Conservation (phyloP, 1,140 invertebrate genomes). For the Battus philenor region DNA sequence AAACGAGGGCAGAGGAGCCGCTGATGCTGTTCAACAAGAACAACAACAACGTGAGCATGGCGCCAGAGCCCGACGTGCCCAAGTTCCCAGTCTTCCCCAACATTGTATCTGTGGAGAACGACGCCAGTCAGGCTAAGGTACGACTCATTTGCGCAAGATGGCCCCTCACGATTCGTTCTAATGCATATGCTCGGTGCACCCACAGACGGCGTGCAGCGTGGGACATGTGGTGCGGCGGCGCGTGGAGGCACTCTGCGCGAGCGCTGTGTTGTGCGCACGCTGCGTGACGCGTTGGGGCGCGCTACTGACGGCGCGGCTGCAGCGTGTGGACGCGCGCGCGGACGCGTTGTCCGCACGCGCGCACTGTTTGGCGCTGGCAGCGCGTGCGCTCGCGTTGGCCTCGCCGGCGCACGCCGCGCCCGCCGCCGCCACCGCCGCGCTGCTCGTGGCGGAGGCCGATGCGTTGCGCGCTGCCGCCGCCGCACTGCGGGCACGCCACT, state of each 20-base stretch:
- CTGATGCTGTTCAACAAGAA: conserved; percentile 90
- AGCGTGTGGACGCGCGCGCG: conserved; percentile 30
- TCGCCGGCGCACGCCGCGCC: conserved; percentile 26
- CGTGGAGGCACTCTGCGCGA: conserved; percentile 78
- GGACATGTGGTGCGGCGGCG: conserved; percentile 89
- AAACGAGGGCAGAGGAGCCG: conserved; percentile 82
- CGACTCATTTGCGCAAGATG: no score
- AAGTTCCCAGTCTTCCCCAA: conserved; percentile 91
- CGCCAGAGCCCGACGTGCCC: conserved; percentile 80
- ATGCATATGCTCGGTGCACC: no score
- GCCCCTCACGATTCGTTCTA: no score
- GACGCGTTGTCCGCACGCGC: conserved; percentile 35
- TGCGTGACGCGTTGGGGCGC: conserved; percentile 60
- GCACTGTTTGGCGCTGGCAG: conserved; percentile 22
- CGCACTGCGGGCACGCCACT: conserved; percentile 18
- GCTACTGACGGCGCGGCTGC: conserved; percentile 45
- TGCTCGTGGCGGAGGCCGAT: conserved; percentile 14
- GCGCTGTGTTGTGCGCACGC: conserved; percentile 50
- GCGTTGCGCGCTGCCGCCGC: conserved; percentile 17
- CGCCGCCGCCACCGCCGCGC: conserved; percentile 17
- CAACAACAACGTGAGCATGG: conserved; percentile 87
- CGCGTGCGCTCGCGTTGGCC: conserved; percentile 18
- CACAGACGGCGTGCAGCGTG: conserved; percentile 86
- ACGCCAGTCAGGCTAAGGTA: conserved; percentile 91
- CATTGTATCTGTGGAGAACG: conserved; percentile 89